Conservation (phyloP, 2,113 vertebrate species). For the Formicarius rufipectus region DNA sequence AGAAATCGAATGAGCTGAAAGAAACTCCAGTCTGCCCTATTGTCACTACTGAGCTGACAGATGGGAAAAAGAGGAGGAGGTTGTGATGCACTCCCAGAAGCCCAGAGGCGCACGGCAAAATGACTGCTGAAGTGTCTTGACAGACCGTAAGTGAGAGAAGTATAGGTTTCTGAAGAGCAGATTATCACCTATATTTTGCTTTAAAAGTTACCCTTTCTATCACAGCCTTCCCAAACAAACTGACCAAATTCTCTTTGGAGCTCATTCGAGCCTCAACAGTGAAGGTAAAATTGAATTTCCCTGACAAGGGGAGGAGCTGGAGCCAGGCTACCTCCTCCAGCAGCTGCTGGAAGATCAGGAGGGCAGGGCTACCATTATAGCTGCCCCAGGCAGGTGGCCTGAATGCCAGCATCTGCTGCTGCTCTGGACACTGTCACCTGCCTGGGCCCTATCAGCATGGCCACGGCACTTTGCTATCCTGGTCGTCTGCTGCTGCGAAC, state of each 20-base stretch:
- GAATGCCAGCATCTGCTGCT: background rate
- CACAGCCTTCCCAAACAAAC: background rate
- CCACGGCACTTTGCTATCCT: background rate
- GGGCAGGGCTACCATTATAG: background rate
- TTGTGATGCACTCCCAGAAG: conserved; percentile 42
- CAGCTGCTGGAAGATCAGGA: background rate
- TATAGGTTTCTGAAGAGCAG: background rate
- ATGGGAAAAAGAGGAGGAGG: conserved; percentile 49
- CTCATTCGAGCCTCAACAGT: background rate
- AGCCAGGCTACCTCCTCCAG: background rate
- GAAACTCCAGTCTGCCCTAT: conserved; percentile 35
- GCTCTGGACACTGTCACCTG: background rate
- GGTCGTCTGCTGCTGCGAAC: background rate
- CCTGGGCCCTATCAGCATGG: background rate
- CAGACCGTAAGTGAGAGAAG: background rate
- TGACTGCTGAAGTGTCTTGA: conserved; percentile 6
- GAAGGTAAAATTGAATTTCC: background rate
- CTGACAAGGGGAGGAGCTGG: background rate
- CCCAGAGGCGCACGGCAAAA: background rate
- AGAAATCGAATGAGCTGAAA: conserved; percentile 55
- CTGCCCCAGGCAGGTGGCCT: background rate
- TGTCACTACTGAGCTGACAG: conserved; percentile 30
- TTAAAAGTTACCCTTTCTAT: background rate
- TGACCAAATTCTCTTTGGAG: background rate
- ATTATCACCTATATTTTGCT: background rate